Base-by-base conservation (phyloP, 2,888 invertebrate genomes). In the Ochlodes sylvanus region DNA sequence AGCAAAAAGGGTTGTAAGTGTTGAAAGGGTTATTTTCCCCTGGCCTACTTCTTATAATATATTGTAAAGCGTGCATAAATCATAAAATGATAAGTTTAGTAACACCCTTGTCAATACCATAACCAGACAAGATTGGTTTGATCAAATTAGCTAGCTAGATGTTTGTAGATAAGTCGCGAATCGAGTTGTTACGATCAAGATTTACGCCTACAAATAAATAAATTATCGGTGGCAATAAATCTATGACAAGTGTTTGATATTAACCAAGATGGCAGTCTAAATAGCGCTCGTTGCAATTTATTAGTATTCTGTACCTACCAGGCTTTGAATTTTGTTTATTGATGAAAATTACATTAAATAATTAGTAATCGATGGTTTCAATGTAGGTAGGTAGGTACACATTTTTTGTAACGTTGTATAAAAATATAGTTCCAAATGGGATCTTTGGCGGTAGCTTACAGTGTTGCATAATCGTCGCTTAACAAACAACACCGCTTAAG, bases 171-270 rank as follows among this genome's bases (percentile, higher is more conserved):
- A 54, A 41, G 19, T 41, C 14, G 3, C 1, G 12, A 21, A 63
- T 21, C 52, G 41, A 63, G 62, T 52, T 32, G 50, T 38, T 63
- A 15, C 32, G 32, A 19, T 54, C 17, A 54, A 21, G 47, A 41
- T 58, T 44, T 58, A 47, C 60, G 62, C 62, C 52, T 63, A 63
- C 62, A 54, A 50, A 17, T 50, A 41, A 38, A 50, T 50, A 50
- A 50, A 57, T 38, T 62, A 52, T 62, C 52, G 5, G 7, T 19
- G 38, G 52, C 10, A 52, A 62, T 62, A 62, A 62, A 62, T 62
- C 62, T 38, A 52, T 44, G 19, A 44, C 58, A 58, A 58, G 50
- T 50, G 50, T 50, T 19, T 50, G 50, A 50, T 50, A 50, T 50
- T 50, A 50, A 50, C 50, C 50, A 19, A 19, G 50, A 50, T 50